Evolutionary conservation across 2,113 vertebrate species (phyloP).

Genomic region (Pelodiscus sinensis): DNA sequence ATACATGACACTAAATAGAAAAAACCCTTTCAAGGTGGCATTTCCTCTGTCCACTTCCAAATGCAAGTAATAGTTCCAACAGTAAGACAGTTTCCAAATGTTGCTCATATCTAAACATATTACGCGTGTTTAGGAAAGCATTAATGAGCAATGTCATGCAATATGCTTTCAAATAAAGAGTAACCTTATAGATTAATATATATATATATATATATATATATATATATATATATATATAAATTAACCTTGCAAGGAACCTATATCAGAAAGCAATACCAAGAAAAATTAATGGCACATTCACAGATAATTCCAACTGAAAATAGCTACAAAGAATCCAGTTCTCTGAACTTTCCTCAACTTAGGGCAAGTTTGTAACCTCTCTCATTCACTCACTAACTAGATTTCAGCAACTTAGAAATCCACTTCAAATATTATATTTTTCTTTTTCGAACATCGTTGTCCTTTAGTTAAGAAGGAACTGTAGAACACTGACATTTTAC

Average conservation of each 20-base stretch:
- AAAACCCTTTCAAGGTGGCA: neutral
- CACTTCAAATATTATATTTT: conserved; percentile 39
- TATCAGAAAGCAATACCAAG: conserved; percentile 15
- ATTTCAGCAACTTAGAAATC: conserved; percentile 47
- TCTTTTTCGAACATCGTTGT: conserved; percentile 56
- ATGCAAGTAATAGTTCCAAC: neutral
- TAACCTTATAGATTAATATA: conserved; percentile 4
- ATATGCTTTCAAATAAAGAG: conserved; percentile 31
- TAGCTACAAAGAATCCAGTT: conserved; percentile 2
- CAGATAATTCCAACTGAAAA: conserved; percentile 26
- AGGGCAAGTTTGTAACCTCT: conserved; percentile 47
- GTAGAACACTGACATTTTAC: conserved; percentile 31
- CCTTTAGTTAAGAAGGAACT: conserved; percentile 56
- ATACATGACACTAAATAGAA: neutral
- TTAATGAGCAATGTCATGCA: neutral
- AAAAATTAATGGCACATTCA: conserved; percentile 37
- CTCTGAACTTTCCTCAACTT: conserved; percentile 45
- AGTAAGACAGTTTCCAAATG: neutral
- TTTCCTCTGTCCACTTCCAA: neutral
- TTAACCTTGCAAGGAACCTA: neutral
- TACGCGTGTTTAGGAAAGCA: conserved; percentile 7
- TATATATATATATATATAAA: neutral
- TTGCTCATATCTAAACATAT: neutral
- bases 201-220: neutral
- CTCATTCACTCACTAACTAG: neutral